A percentile compares a stretch with the other conserved stretches of the same genome.
Evolutionary conservation across 2,113 vertebrate species (phyloP).

Genomic region (Chaenocephalus aceratus): DNA sequence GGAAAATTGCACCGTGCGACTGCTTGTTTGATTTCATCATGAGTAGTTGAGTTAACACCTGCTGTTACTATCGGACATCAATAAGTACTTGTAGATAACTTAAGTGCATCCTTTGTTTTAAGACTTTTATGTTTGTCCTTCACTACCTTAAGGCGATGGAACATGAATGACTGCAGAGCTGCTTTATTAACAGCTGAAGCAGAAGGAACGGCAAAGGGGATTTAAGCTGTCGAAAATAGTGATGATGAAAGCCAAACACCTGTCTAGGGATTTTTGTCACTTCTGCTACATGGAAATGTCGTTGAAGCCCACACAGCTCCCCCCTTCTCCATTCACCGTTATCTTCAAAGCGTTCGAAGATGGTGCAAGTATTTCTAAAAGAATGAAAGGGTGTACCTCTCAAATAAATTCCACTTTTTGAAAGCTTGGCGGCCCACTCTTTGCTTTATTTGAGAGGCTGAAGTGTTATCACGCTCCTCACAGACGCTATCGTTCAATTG

Average conservation of each 20-base stretch:
- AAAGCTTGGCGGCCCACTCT: neutral
- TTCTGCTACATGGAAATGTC: slow-evolving; percentile 60
- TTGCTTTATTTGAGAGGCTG: slow-evolving; percentile 9
- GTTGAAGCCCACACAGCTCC: slow-evolving; percentile 50
- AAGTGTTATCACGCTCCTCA: slow-evolving; percentile 15
- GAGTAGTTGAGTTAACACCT: neutral
- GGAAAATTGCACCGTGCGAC: neutral
- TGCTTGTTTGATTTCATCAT: neutral
- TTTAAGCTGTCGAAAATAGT: slow-evolving; percentile 39
- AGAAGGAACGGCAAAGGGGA: slow-evolving; percentile 17
- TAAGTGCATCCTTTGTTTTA: neutral
- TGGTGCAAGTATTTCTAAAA: slow-evolving; percentile 65
- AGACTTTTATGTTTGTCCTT: slow-evolving; percentile 17
- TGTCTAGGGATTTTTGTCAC: slow-evolving; percentile 46
- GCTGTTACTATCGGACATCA: neutral
- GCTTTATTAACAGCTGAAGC: slow-evolving; percentile 18
- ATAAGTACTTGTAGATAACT: neutral
- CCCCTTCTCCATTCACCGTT: slow-evolving; percentile 38
- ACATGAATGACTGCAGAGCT: slow-evolving; percentile 18
- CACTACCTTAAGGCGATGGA: neutral
- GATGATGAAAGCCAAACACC: slow-evolving; percentile 37
- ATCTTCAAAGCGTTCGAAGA: slow-evolving; percentile 76
- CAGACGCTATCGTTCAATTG: slow-evolving; percentile 35
- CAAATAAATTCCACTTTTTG: slow-evolving; percentile 58
- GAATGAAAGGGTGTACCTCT: slow-evolving; percentile 60